Base-by-base conservation (phyloP, 1,140 invertebrate species). In the Hylaeus anthracinus region DNA sequence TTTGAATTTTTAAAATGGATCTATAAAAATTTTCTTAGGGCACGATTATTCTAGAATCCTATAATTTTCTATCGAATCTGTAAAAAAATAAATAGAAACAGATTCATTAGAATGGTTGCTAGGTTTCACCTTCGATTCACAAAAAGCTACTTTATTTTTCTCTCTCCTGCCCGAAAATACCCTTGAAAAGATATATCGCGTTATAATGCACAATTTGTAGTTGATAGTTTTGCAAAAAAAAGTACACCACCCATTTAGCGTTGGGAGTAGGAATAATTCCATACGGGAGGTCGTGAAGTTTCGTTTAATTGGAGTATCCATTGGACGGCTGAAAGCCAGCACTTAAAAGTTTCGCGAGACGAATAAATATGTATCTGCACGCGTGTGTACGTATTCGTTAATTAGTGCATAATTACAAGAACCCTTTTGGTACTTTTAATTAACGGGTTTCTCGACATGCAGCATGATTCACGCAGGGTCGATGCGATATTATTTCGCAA, bases 351-450 rank as follows among this genome's bases (percentile, higher is more conserved):
- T 61, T 45, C 56, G 26, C 3, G 14, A 37, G 37, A 43, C 12
- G 48, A 76, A 69, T 69, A 69, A 48, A 69, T 58, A 66, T 14
- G 37, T 70, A 60, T 60, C n/a, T 26, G n/a, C 9, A 43, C 5
- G 2, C 5, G 41, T 26, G 26, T 26, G 26, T 26, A n/a, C 26
- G 55, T n/a, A 4, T 45, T 45, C 64, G 43, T 70, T 70, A 77
- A 77, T 77, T 70, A 77, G 67, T 67, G 1, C 55, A 70, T 70
- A 70, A 70, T 76, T 77, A 70, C 9, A 51, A 60, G 55, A 58
- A 48, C 55, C 37, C 43, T 51, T 64, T 77, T 15, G 45, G 3
- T 26, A 56, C n/a, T 67, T 67, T 76, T 76, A 76, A 67, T 67
- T 67, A 48, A 26, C 41, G 5, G 5, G n/a, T 75, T 45, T 55